phyloP scores from a whole-genome alignment of 2,888 invertebrate species.

The Xestia sexstrigata region DNA sequence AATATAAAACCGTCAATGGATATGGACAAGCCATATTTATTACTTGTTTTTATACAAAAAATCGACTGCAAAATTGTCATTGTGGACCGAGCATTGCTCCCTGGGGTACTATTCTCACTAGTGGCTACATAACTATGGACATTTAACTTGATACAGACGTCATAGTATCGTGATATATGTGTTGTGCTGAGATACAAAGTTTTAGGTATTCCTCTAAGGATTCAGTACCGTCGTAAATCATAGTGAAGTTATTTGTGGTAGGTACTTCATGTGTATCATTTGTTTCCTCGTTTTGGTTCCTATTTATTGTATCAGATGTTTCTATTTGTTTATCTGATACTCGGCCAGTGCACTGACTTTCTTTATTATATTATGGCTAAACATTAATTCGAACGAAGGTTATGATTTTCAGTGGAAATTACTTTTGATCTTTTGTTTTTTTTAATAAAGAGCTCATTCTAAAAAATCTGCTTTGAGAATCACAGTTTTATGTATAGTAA shows the following conservation, averaged over 20 bases:
- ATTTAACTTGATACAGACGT: slow-evolving; percentile 68
- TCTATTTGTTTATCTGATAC: not conserved
- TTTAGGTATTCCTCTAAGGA: slow-evolving; percentile 69
- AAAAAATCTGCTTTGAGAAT: not conserved
- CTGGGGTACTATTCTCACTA: slow-evolving; percentile 70
- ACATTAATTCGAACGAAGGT: not conserved
- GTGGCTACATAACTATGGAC: slow-evolving; percentile 63
- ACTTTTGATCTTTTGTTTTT: not conserved
- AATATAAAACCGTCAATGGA: slow-evolving; percentile 68
- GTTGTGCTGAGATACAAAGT: slow-evolving; percentile 63
- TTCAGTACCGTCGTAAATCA: slow-evolving; percentile 51
- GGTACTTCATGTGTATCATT: slow-evolving; percentile 47
- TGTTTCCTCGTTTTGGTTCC: slow-evolving; percentile 29
- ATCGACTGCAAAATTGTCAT: slow-evolving; percentile 67
- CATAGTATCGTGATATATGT: slow-evolving; percentile 52
- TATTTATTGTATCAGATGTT: slow-evolving; percentile 8
- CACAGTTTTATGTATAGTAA: not conserved
- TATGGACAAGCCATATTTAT: slow-evolving; percentile 68
- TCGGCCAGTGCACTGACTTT: not conserved
- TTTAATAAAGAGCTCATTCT: not conserved
- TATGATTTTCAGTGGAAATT: not conserved
- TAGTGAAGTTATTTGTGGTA: slow-evolving; percentile 32
- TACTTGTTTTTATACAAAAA: slow-evolving; percentile 71
- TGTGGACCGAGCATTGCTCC: slow-evolving; percentile 70
- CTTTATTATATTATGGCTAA: not conserved